A percentile compares a stretch with the other conserved stretches of the same genome.
Evolutionary conservation across 2,797 vertebrate species (phyloP).

Genomic region (Aulostomus chinensis): DNA sequence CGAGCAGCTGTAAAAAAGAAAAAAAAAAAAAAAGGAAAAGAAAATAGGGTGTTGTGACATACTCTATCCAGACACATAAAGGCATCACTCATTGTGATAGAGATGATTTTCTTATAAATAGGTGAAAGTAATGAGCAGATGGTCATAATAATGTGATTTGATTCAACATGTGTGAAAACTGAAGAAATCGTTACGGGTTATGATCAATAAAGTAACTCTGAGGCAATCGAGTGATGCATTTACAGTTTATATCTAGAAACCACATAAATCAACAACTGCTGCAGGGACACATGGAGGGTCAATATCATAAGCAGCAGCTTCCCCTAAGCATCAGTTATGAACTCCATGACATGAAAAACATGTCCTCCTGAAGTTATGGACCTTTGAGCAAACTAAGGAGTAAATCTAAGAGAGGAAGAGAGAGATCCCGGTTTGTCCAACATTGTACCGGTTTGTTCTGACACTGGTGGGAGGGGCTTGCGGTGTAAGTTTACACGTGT

Average conservation of each 20-base stretch:
- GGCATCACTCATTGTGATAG: constrained; percentile 35
- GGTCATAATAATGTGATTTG: background rate
- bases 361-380: too few relatives aligned
- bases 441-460: too few relatives aligned
- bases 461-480: too few relatives aligned
- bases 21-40: constrained; percentile 17
- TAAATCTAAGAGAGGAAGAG: too few relatives aligned
- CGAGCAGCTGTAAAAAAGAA: constrained; percentile 27
- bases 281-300: background rate
- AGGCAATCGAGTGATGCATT: constrained; percentile 35
- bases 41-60: background rate
- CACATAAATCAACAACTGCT: constrained; percentile 29
- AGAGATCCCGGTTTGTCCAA: too few relatives aligned
- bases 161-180: constrained; percentile 1
- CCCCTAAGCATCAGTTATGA: too few relatives aligned
- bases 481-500: too few relatives aligned
- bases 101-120: too few relatives aligned
- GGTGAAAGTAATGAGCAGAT: too few relatives aligned
- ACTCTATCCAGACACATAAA: constrained; percentile 41
- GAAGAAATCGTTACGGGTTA: constrained; percentile 13
- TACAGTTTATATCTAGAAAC: constrained; percentile 20
- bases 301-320: too few relatives aligned
- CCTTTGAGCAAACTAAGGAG: too few relatives aligned
- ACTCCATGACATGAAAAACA: too few relatives aligned
- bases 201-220: constrained; percentile 39